Percentiles rank a stretch among this genome's conserved stretches.
These are phyloP conservation scores for Drosophila buzzatii DNA, from an alignment of 2,888 invertebrate species.

Conservation along the genomic window DNA sequence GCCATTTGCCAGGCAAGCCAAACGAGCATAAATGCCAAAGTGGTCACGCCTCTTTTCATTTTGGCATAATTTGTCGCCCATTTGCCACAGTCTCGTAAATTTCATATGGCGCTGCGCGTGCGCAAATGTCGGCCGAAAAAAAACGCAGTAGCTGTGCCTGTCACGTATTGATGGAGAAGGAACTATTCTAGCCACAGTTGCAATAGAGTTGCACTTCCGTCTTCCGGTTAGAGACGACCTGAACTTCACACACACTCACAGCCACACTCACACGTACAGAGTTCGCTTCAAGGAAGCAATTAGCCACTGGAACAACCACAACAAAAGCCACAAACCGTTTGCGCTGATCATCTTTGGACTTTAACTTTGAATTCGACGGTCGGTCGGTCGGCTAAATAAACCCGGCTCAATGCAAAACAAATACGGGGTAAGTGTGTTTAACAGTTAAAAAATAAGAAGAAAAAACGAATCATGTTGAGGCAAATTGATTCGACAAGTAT, in stretches of 20 bases:
- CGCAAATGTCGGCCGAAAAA: constrained; percentile 59
- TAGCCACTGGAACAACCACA: constrained; percentile 46
- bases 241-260: neutral
- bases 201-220: constrained; percentile 18
- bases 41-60: constrained; percentile 75
- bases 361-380: constrained; percentile 39
- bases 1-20: constrained; percentile 47
- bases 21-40: constrained; percentile 71
- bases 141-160: constrained; percentile 5
- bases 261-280: constrained; percentile 28
- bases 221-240: constrained; percentile 1
- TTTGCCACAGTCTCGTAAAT: constrained; percentile 72
- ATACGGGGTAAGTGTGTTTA: constrained; percentile 56
- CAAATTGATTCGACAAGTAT: constrained; percentile 78
- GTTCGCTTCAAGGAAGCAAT: constrained; percentile 65
- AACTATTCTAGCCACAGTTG: neutral
- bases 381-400: constrained; percentile 56
- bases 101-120: constrained; percentile 60
- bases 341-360: constrained; percentile 52
- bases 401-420: constrained; percentile 79
- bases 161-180: constrained; percentile 30
- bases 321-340: constrained; percentile 43
- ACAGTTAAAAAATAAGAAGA: constrained; percentile 29
- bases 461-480: constrained; percentile 31
- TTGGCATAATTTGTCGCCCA: constrained; percentile 79